A percentile compares a stretch with the other conserved stretches of the same genome.
Conservation (phyloP, 2,113 vertebrate genomes). For the Microcebus murinus region DNA sequence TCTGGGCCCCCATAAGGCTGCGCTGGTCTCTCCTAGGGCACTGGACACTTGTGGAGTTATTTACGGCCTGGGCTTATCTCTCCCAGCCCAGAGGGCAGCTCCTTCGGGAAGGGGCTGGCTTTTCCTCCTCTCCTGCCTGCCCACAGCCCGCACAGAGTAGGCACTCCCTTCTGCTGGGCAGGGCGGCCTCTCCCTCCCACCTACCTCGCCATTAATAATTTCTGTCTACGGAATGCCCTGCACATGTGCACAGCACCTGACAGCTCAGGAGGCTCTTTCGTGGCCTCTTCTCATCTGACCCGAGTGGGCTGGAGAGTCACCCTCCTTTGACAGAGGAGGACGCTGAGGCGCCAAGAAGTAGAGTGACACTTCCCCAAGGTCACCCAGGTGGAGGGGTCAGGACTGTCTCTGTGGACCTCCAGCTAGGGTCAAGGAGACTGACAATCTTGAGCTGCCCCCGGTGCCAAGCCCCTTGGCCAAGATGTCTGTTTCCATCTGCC, state of each 20-base stretch:
- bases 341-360: background rate
- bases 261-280: background rate
- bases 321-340: background rate
- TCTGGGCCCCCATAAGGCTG: background rate
- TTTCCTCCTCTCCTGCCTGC: background rate
- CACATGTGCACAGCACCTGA: background rate
- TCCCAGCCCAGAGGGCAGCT: slow-evolving; percentile 47
- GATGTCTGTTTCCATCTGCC: background rate
- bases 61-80: slow-evolving; percentile 74
- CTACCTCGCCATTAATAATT: background rate
- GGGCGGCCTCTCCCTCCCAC: background rate
- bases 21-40: background rate
- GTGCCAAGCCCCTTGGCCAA: background rate
- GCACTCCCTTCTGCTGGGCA: background rate
- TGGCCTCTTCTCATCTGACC: background rate
- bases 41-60: slow-evolving; percentile 66
- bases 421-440: background rate
- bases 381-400: background rate
- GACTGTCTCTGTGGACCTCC: background rate
- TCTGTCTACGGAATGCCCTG: background rate
- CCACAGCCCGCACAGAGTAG: background rate
- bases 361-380: slow-evolving; percentile 24
- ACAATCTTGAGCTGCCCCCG: too few species aligned
- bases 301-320: background rate
- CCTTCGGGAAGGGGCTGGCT: slow-evolving; percentile 60